Base-by-base conservation (phyloP, 2,888 invertebrate genomes). In the Pasiphila rectangulata region DNA sequence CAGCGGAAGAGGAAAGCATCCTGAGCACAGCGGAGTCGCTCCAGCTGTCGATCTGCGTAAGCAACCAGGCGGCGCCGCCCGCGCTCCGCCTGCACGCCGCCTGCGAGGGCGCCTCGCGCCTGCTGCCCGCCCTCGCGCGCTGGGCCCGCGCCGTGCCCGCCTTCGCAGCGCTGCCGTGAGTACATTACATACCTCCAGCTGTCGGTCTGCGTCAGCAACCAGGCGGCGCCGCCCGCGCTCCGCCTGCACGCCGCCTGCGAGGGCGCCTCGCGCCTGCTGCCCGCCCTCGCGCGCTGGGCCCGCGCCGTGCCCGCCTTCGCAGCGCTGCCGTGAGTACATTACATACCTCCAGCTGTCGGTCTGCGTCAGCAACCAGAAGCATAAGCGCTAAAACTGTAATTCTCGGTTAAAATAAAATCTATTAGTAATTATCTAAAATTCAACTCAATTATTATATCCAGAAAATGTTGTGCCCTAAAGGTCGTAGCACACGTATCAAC, bases 201-300 rank as follows among this genome's bases (percentile, higher is more conserved):
- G n/a, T n/a, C n/a, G n/a, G n/a, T n/a, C n/a, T n/a, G n/a, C n/a
- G n/a, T n/a, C n/a, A n/a, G n/a, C n/a, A n/a, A n/a, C 7, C 91
- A 92, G 15, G 93, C 96, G 3, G 94, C 96, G 63, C 95, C 97
- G 7, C 92, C 95, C n/a, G 96, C 95, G 83, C 91, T 98, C 64
- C 96, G 97, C 61, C 93, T 96, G 68, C 98, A 98, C 86, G 98
- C 96, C 68, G 95, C 96, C 38, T 98, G 98, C 84, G 98, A 99
- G 89, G 96, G 96, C 60, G 98, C 97, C 15, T 97, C 98, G 1
- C 89, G 98, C 36, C 91, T 99, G 42, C 91, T 99, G 45, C 97
- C 98, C 70, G 91, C 97, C 5, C 93, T 95, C 7, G 94, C 98
- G 46, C 32, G 38, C 16, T 45, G 45, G 45, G 45, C 45, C 3